These are phyloP conservation scores for Crocuta crocuta DNA, from an alignment of 2,113 vertebrate species.

Conservation along the genomic window DNA sequence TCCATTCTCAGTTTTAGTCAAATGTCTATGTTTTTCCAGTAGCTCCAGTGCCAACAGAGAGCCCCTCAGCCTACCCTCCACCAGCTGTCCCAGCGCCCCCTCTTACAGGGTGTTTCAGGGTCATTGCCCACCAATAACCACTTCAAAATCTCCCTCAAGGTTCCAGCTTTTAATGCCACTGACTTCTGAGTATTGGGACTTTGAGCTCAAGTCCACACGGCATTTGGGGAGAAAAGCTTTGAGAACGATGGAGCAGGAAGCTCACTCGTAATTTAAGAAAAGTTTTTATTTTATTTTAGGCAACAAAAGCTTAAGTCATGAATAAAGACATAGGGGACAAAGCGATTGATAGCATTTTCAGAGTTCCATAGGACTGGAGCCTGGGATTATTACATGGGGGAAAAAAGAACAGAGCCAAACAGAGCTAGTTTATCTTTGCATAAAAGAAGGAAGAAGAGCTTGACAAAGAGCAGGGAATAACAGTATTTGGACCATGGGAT, in stretches of 20 bases:
- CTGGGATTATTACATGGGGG: not conserved
- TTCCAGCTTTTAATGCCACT: not conserved
- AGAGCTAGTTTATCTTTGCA: not conserved
- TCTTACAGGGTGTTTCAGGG: not conserved
- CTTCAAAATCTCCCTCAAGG: not conserved
- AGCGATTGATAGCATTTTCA: conserved; percentile 8
- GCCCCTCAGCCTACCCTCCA: not conserved
- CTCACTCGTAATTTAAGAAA: not conserved
- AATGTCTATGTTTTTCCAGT: not conserved
- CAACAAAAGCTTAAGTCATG: not conserved
- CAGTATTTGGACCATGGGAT: not conserved
- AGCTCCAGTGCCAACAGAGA: not conserved
- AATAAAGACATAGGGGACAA: not conserved
- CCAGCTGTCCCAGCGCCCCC: too few species aligned
- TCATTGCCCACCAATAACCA: not conserved
- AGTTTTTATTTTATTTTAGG: not conserved
- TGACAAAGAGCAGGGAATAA: not conserved
- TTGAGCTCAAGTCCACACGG: not conserved
- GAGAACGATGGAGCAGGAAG: not conserved
- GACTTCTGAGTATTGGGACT: not conserved
- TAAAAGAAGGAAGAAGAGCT: not conserved
- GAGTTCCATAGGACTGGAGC: not conserved
- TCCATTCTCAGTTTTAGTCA: not conserved
- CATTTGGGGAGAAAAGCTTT: not conserved
- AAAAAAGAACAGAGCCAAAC: not conserved